A percentile compares a stretch with the other conserved stretches of the same genome.
These are phyloP conservation scores for Hyperoplus immaculatus DNA, from an alignment of 2,797 vertebrate species.

Conservation along the genomic window DNA sequence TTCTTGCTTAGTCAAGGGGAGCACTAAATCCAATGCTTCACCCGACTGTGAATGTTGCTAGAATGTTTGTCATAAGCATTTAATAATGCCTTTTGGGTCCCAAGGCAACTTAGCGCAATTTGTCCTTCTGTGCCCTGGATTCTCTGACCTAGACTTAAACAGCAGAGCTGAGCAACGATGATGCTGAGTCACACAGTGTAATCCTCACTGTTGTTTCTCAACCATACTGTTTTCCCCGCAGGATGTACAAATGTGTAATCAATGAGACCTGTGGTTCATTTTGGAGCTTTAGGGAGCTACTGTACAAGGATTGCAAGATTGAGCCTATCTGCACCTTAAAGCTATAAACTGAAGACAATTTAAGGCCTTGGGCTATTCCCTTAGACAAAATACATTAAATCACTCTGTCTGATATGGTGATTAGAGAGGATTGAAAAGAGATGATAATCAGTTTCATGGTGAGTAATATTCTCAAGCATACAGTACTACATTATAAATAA, in stretches of 20 bases:
- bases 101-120: constrained; percentile 28
- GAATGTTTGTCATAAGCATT: constrained; percentile 43
- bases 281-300: constrained; percentile 28
- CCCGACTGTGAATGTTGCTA: constrained; percentile 31
- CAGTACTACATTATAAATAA: neutral
- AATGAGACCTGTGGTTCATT: constrained; percentile 43
- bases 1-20: constrained; percentile 39
- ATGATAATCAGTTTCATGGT: neutral
- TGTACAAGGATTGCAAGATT: constrained; percentile 10
- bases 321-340: constrained; percentile 26
- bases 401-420: neutral
- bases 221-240: constrained; percentile 37
- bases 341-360: constrained; percentile 31
- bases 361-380: constrained; percentile 8
- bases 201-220: constrained; percentile 44
- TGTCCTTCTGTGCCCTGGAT: constrained; percentile 40
- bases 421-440: constrained; percentile 1
- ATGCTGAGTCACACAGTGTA: constrained; percentile 48
- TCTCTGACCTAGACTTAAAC: constrained; percentile 31
- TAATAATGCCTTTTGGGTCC: constrained; percentile 46
- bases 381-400: neutral
- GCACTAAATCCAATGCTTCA: constrained; percentile 34
- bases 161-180: constrained; percentile 22
- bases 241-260: constrained; percentile 42
- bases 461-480: neutral